Conservation (phyloP, 2,797 vertebrate species). For the Odontamblyopus rebecca region DNA sequence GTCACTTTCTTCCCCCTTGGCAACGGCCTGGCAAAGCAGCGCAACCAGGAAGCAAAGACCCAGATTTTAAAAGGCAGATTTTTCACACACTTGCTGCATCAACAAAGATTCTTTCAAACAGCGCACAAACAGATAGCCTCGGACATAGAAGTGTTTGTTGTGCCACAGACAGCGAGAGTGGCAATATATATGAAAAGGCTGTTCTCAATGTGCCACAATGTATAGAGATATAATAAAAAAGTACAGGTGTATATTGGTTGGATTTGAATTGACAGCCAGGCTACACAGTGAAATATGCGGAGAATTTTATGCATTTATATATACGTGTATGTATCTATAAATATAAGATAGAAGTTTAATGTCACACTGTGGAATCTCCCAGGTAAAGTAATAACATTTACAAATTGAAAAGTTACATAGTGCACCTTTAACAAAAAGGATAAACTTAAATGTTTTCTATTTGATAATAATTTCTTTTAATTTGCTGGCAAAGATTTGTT, state of each 20-base stretch:
- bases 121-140: slow-evolving; percentile 44
- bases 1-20: slow-evolving; percentile 53
- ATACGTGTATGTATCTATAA: no score
- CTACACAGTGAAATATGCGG: not conserved
- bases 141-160: slow-evolving; percentile 34
- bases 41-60: slow-evolving; percentile 45
- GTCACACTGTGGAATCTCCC: not conserved
- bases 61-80: slow-evolving; percentile 42
- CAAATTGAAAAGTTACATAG: no score
- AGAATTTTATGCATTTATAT: not conserved
- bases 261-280: not conserved
- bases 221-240: not conserved
- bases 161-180: slow-evolving; percentile 33
- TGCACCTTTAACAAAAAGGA: no score
- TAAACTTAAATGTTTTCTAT: no score
- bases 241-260: not conserved
- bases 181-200: slow-evolving; percentile 35
- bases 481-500: not conserved
- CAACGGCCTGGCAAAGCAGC: slow-evolving; percentile 41
- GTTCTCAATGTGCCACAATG: slow-evolving; percentile 3
- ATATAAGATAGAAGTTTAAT: not conserved
- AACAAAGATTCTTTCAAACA: slow-evolving; percentile 51
- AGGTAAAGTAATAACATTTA: no score
- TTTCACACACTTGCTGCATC: slow-evolving; percentile 36
- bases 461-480: not conserved